These are phyloP conservation scores for Aethes cnicana DNA, from an alignment of 2,888 invertebrate species.

Conservation along the genomic window DNA sequence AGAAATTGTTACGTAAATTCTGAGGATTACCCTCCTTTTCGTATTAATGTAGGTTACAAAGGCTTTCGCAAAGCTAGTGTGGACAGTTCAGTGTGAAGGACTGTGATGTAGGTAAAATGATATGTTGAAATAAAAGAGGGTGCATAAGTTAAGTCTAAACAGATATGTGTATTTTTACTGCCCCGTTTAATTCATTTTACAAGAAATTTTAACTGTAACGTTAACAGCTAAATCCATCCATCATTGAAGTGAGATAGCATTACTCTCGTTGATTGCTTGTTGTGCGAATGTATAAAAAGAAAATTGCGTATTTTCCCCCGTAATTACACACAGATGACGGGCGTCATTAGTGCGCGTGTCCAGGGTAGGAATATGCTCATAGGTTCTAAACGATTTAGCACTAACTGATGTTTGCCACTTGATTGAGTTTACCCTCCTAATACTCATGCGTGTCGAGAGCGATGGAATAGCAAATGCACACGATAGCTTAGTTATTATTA, in stretches of 20 bases:
- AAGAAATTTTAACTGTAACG: too few species aligned
- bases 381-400: conserved; percentile 10
- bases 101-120: neutral
- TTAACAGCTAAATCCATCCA: too few species aligned
- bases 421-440: conserved; percentile 9
- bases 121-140: neutral
- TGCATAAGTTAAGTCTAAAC: neutral
- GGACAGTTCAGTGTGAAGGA: conserved; percentile 2
- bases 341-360: conserved; percentile 54
- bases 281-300: conserved; percentile 59
- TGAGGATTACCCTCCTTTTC: conserved; percentile 46
- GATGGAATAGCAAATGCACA: conserved; percentile 10
- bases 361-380: conserved; percentile 38
- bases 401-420: conserved; percentile 20
- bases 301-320: conserved; percentile 64
- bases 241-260: conserved; percentile 4
- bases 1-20: conserved; percentile 55
- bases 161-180: too few species aligned
- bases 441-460: neutral
- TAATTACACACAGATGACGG: conserved; percentile 74
- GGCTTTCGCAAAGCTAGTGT: conserved; percentile 19
- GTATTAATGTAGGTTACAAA: conserved; percentile 18
- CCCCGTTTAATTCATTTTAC: too few species aligned
- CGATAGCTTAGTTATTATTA: conserved; percentile 5
- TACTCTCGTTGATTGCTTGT: conserved; percentile 15